A percentile compares a stretch with the other conserved stretches of the same genome.
Conservation (phyloP, 1,140 invertebrate genomes). For the Ostrea denselamellosa region DNA sequence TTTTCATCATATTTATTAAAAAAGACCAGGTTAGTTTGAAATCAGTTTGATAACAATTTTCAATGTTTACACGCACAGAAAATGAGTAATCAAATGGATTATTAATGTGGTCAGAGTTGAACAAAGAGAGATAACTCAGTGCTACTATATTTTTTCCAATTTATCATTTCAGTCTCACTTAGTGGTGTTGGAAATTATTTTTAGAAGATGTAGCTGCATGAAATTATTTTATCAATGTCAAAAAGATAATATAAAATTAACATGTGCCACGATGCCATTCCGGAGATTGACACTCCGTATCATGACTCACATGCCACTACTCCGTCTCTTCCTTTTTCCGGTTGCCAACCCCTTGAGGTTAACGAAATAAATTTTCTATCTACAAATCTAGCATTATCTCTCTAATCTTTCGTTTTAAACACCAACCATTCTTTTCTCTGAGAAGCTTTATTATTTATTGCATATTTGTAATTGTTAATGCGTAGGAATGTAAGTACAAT, state of each 20-base stretch:
- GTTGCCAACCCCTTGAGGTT: constrained; percentile 21
- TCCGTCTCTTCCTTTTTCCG: neutral
- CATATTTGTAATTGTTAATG: too few relatives aligned
- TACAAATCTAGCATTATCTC: constrained; percentile 16
- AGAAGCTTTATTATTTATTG: neutral
- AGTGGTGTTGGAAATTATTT: too few relatives aligned
- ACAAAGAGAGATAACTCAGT: too few relatives aligned
- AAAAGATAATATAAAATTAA: neutral
- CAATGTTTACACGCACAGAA: too few relatives aligned
- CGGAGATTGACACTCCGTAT: neutral
- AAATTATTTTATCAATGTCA: neutral
- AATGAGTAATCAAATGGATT: too few relatives aligned
- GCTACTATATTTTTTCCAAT: too few relatives aligned
- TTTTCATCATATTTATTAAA: too few relatives aligned
- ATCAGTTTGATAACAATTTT: too few relatives aligned
- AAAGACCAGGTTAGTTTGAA: too few relatives aligned
- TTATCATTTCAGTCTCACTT: too few relatives aligned
- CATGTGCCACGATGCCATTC: neutral
- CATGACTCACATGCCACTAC: neutral
- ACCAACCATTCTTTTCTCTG: neutral
- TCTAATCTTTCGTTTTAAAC: neutral
- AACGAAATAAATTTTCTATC: neutral
- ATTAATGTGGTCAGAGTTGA: too few relatives aligned
- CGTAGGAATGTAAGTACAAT: neutral
- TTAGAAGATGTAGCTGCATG: too few relatives aligned